phyloP scores from a whole-genome alignment of 2,113 vertebrate genomes.

The Tetraodon nigroviridis region DNA sequence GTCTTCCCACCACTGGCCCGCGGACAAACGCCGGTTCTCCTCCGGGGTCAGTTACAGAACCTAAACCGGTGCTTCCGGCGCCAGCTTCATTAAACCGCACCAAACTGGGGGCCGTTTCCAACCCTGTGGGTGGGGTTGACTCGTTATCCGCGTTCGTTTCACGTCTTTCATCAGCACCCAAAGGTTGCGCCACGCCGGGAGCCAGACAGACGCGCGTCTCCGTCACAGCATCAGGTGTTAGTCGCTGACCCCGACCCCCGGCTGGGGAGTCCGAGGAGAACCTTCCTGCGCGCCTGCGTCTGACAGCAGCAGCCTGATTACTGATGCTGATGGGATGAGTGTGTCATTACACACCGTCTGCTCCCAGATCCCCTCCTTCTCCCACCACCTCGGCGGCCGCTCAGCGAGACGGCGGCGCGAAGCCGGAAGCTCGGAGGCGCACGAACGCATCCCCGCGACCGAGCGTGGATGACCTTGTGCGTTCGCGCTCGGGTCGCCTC shows the following conservation, averaged over 20 bases:
- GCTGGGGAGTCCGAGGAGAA: conserved; percentile 8
- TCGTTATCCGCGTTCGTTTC: conserved; percentile 16
- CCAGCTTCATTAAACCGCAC: too few species aligned
- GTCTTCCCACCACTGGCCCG: too few species aligned
- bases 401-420: conserved; percentile 23
- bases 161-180: conserved; percentile 17
- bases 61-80: too few species aligned
- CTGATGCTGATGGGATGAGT: conserved; percentile 33
- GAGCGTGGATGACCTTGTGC: conserved; percentile 66
- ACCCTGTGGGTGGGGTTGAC: conserved; percentile 46
- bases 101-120: too few species aligned
- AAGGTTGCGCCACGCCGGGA: conserved; percentile 44
- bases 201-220: conserved; percentile 29
- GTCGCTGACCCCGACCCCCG: conserved; percentile 57
- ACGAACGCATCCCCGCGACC: conserved; percentile 19
- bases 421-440: conserved; percentile 18
- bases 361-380: conserved; percentile 43
- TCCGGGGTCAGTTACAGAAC: too few species aligned
- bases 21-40: too few species aligned
- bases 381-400: conserved; percentile 25
- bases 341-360: conserved; percentile 56
- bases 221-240: conserved; percentile 68
- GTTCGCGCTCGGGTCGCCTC: conserved; percentile 54
- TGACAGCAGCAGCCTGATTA: conserved; percentile 20
- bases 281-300: conserved; percentile 8